Evolutionary conservation across 2,888 invertebrate genomes (phyloP).

Genomic region (Lissocephala sabroskyi): DNA sequence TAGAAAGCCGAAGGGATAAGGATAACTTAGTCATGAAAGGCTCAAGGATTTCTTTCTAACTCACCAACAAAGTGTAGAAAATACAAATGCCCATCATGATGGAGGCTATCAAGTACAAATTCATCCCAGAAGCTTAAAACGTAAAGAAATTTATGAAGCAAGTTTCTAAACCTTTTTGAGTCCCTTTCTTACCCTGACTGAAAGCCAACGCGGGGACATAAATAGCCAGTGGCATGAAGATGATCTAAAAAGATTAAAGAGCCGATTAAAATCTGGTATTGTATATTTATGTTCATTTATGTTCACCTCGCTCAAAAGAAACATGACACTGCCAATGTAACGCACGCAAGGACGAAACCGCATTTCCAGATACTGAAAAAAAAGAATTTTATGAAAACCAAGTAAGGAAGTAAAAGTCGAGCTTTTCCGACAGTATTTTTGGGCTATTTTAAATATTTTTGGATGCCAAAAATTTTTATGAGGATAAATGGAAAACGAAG

Average conservation of each 20-base stretch:
- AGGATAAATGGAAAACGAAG: too few relatives aligned
- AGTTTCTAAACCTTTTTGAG: not conserved
- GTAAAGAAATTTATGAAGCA: not conserved
- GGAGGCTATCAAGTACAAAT: slow-evolving; percentile 83
- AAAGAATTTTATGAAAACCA: too few relatives aligned
- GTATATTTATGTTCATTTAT: not conserved
- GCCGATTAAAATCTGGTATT: not conserved
- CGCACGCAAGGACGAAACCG: slow-evolving; percentile 82
- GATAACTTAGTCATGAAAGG: slow-evolving; percentile 2
- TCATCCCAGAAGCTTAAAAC: slow-evolving; percentile 85
- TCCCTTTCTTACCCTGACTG: slow-evolving; percentile 78
- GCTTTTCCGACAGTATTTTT: too few relatives aligned
- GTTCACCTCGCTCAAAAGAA: slow-evolving; percentile 85
- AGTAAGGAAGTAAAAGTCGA: too few relatives aligned
- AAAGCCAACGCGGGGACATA: slow-evolving; percentile 87
- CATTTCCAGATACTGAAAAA: slow-evolving; percentile 81
- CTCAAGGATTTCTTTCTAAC: too few relatives aligned
- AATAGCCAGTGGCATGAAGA: slow-evolving; percentile 84
- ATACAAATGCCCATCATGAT: slow-evolving; percentile 86
- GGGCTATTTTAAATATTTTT: too few relatives aligned
- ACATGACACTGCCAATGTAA: slow-evolving; percentile 83
- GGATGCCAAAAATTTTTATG: too few relatives aligned
- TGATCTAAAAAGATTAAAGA: slow-evolving; percentile 74
- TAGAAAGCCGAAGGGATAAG: slow-evolving; percentile 57
- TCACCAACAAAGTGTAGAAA: slow-evolving; percentile 89